A percentile compares a stretch with the other conserved stretches of the same genome.
These are phyloP conservation scores for human (Homo sapiens) DNA, from an alignment of 2,113 vertebrate genomes.

Conservation along the genomic window DNA sequence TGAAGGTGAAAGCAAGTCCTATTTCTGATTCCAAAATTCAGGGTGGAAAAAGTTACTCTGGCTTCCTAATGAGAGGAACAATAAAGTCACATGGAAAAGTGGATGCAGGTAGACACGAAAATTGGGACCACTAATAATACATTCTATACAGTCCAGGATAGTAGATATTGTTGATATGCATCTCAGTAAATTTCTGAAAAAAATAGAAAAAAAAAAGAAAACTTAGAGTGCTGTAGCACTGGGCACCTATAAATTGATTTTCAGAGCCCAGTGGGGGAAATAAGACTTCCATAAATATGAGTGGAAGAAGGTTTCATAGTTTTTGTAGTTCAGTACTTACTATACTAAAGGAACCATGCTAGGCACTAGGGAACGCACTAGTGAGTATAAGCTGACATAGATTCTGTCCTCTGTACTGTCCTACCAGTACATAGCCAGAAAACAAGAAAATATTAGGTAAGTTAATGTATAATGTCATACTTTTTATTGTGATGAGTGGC, in stretches of 20 bases:
- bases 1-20: background rate
- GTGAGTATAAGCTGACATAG: background rate
- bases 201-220: background rate
- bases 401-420: background rate
- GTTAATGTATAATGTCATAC: too few species aligned
- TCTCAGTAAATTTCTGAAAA: background rate
- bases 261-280: background rate
- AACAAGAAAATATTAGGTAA: background rate
- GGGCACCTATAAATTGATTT: background rate
- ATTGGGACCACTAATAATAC: background rate
- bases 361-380: background rate
- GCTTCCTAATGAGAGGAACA: background rate
- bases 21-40: background rate
- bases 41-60: background rate
- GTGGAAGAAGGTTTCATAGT: background rate
- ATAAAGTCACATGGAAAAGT: background rate
- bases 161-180: background rate
- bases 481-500: background rate
- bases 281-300: background rate
- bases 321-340: background rate
- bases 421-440: background rate
- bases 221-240: accelerated
- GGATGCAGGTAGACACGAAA: background rate
- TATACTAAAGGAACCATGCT: background rate
- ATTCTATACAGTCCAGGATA: background rate